Percentiles rank a stretch among this genome's conserved stretches.
Evolutionary conservation across 64 coral and sea anemone genomes (phyloP).

Genomic region (Cladopsammia gracilis): DNA sequence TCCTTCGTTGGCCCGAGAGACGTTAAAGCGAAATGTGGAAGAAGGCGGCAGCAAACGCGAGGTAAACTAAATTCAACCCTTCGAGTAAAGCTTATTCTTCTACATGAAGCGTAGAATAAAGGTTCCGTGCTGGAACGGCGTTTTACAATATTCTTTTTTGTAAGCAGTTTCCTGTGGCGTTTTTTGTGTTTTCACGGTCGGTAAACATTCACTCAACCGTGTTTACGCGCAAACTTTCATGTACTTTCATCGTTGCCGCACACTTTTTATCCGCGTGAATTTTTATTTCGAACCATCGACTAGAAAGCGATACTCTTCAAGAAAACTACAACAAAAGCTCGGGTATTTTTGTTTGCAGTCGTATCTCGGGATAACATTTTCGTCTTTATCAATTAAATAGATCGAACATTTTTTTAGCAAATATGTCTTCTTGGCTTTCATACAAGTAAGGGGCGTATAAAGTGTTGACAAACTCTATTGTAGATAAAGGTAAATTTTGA

Average conservation of each 20-base stretch:
- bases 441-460: background rate
- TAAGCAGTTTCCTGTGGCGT: background rate
- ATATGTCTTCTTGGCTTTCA: background rate
- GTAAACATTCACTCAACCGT: background rate
- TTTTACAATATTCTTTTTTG: background rate
- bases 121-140: background rate
- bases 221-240: background rate
- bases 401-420: background rate
- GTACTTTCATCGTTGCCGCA: too few species aligned
- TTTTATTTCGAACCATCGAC: too few species aligned
- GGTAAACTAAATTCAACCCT: background rate
- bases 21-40: slow-evolving; percentile 34
- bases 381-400: background rate
- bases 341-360: background rate
- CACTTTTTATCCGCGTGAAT: too few species aligned
- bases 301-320: too few species aligned
- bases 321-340: background rate
- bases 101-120: background rate
- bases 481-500: slow-evolving; percentile 23
- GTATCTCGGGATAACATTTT: background rate
- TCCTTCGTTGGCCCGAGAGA: slow-evolving; percentile 23
- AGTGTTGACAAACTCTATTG: slow-evolving; percentile 28
- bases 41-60: slow-evolving; percentile 35
- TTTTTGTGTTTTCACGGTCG: background rate
- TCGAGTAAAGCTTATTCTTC: background rate